Base-by-base conservation (phyloP, 1,140 invertebrate species). In the Anthonomus grandis region DNA sequence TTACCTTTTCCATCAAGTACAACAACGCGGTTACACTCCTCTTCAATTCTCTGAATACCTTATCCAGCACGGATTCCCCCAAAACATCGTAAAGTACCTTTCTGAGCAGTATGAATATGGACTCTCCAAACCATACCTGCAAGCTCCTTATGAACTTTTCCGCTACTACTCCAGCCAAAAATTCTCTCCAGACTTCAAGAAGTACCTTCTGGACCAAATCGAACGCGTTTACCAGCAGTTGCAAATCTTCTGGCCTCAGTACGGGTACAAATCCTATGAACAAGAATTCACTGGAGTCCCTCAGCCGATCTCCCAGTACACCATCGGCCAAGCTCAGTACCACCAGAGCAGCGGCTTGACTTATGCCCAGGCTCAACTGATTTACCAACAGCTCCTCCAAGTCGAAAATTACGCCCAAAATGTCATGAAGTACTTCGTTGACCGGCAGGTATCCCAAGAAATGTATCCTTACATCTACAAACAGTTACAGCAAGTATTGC, bases 171-270 rank as follows among this genome's bases (percentile, higher is more conserved):
- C 22, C 10, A 5, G 46, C 13, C 25, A 55, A 23, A 31, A 21
- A 19, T 15, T 55, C 25, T 15, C 31, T n/a, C 31, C 45, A 10
- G 44, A 55, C 23, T 13, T 36, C 9, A n/a, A 46, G 27, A 18
- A 45, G 25, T 55, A 55, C 52, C 17, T 55, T 24, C n/a, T 13
- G 8, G 42, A 55, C 9, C 25, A 55, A 38, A 55, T 55, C 22
- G 31, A 22, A 15, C 19, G 37, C 15, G 52, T 15, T 25, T 46
- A 37, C 13, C 41, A 45, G 9, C 24, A 37, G 13, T 52, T 42
- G 15, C 52, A 55, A 38, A 21, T 8, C 5, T 18, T 46, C 17
- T 34, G 10, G 19, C 4, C 25, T 17, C 17, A 37, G n/a, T 13
- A 46, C 24, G 52, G 42, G 17, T 44, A 45, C 9, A 19, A 46